Evolutionary conservation across 2,888 invertebrate genomes (phyloP), one percentile per base, ranked within the genome.

Genomic region (Cantharis rustica): DNA sequence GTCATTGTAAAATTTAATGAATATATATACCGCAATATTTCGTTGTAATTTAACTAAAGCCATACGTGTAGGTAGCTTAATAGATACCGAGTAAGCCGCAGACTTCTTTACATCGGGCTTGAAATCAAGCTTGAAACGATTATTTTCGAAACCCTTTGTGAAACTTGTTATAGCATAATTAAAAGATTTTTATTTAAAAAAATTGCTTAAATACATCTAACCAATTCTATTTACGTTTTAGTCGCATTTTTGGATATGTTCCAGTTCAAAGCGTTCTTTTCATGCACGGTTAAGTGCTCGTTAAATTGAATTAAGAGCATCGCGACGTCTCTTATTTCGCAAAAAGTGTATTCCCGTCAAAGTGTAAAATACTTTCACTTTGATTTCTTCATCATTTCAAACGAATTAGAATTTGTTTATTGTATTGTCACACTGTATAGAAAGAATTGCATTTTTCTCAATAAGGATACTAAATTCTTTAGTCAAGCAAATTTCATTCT

Each of bases 231-330:
- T 47, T 47, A 47, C n/a, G n/a, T 47, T 47, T 62, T 23, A 61
- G 69, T 47, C n/a, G 61, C 17, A 10, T 31, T 69, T 69, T 61
- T 17, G 61, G 71, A 10, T 23, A 62, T 16, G 15, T 63, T 71
- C 16, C 71, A n/a, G 16, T 20, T 23, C 61, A 31, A 74, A 70
- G 71, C 9, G 70, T 31, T 64, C n/a, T 26, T 26, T 71, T 71
- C 61, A 64, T 71, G 69, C 69, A 69, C 69, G 64, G 70, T 71
- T 74, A 74, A 74, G 74, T 74, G 70, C 74, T 74, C 61, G 70
- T 71, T 68, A 75, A 75, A 75, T 75, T 75, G 75, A 68, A 75
- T 75, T 75, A 75, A 70, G 71, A 75, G 66, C 63, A 70, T 62
- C 27, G 47, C 62, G 66, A 68, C 68, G 73, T 73, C 73, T 23